A percentile compares a stretch with the other conserved stretches of the same genome.
Evolutionary conservation across 2,888 invertebrate genomes (phyloP).

Genomic region (Agonum fuliginosum): DNA sequence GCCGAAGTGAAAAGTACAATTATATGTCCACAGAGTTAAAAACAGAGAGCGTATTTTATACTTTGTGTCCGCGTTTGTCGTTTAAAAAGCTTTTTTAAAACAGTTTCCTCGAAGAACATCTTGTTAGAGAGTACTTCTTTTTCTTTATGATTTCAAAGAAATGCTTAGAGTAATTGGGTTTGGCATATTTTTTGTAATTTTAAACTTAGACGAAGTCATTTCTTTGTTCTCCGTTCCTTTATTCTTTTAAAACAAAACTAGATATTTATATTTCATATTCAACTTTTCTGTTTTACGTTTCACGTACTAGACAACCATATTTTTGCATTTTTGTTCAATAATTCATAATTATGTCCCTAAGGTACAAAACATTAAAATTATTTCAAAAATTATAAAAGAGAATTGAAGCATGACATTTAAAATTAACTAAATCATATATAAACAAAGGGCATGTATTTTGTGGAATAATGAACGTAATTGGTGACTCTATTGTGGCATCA

Average conservation of each 20-base stretch:
- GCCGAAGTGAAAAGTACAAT: not conserved
- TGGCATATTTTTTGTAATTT: slow-evolving; percentile 39
- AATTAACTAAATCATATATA: slow-evolving; percentile 15
- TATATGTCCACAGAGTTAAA: slow-evolving; percentile 7
- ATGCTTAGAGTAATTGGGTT: slow-evolving; percentile 37
- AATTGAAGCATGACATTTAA: slow-evolving; percentile 12
- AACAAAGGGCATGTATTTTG: not conserved
- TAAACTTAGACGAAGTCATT: not conserved
- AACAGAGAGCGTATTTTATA: slow-evolving; percentile 28
- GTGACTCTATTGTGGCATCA: slow-evolving; percentile 11
- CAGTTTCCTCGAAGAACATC: slow-evolving; percentile 12
- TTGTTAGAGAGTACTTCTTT: slow-evolving; percentile 28
- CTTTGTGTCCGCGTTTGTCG: slow-evolving; percentile 27
- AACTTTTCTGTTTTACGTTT: too few species aligned
- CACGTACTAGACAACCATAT: not conserved
- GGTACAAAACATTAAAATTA: slow-evolving; percentile 16
- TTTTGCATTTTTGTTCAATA: not conserved
- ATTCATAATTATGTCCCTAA: not conserved
- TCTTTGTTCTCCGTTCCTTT: not conserved
- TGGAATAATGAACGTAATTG: slow-evolving; percentile 16
- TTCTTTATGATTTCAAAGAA: slow-evolving; percentile 43
- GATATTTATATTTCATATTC: too few species aligned
- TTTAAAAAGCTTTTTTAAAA: slow-evolving; percentile 32
- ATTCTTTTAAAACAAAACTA: too few species aligned
- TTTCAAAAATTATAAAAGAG: not conserved